A percentile compares a stretch with the other conserved stretches of the same genome.
These are phyloP conservation scores for Chaitophorus viminalis DNA, from an alignment of 2,888 invertebrate species.

Conservation along the genomic window DNA sequence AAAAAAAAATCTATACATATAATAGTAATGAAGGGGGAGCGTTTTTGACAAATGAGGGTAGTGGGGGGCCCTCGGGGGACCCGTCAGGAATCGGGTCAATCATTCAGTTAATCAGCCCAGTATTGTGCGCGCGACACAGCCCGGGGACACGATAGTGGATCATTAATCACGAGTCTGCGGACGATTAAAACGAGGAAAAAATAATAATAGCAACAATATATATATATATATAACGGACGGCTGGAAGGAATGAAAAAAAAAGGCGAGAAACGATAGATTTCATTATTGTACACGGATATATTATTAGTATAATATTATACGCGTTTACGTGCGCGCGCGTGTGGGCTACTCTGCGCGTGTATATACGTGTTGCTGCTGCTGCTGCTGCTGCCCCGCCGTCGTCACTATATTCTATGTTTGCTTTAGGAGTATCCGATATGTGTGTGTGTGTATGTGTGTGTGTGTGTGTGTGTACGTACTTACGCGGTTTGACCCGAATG, in stretches of 20 bases:
- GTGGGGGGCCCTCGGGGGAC: neutral
- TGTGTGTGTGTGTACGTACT: neutral
- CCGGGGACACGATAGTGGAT: slow-evolving; percentile 15
- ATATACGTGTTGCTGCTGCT: neutral
- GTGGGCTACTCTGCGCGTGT: slow-evolving; percentile 33
- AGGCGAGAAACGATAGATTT: slow-evolving; percentile 47
- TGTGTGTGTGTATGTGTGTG: neutral
- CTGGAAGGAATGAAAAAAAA: neutral
- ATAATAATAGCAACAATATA: slow-evolving; percentile 21
- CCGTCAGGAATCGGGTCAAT: slow-evolving; percentile 44
- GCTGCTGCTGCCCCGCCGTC: no score
- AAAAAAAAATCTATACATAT: neutral
- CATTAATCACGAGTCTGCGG: slow-evolving; percentile 51
- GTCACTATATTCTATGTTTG: slow-evolving; percentile 19
- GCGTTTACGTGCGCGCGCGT: neutral
- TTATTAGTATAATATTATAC: neutral
- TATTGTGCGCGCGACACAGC: slow-evolving; percentile 45
- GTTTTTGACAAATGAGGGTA: neutral
- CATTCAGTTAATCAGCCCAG: slow-evolving; percentile 55
- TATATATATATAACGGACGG: neutral
- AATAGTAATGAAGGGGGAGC: neutral
- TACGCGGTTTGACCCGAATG: slow-evolving; percentile 43
- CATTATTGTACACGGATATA: neutral
- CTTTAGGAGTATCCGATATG: slow-evolving; percentile 6
- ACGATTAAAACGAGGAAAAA: slow-evolving; percentile 12